Conservation (phyloP, 2,888 invertebrate genomes). For the Liodrosophila aerea region DNA sequence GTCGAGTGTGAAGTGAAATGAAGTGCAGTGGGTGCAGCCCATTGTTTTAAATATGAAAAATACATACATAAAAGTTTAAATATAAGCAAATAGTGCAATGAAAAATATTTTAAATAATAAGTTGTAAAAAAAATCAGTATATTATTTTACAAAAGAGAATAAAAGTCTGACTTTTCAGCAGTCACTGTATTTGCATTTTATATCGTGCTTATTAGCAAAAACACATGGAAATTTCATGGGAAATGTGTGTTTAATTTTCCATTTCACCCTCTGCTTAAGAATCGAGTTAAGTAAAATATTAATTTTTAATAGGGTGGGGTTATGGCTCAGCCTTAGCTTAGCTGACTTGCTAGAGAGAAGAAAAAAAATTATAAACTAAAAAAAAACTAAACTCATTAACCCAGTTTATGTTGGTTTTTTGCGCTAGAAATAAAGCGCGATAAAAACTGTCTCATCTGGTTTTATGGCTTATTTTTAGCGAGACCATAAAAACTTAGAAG, state of each 20-base stretch:
- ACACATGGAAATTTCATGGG: conserved; percentile 2
- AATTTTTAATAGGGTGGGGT: conserved; percentile 7
- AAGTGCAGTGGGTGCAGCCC: conserved; percentile 21
- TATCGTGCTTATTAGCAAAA: neutral
- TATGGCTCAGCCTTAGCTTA: conserved; percentile 28
- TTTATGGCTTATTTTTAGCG: conserved; percentile 54
- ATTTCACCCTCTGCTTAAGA: conserved; percentile 13
- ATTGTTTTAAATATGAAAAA: conserved; percentile 8
- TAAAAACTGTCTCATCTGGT: conserved; percentile 60
- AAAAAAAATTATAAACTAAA: neutral
- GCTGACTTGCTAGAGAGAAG: neutral
- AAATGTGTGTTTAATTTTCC: conserved; percentile 3
- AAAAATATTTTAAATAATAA: conserved; percentile 10
- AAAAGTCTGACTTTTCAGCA: no score
- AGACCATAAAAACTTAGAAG: conserved; percentile 29
- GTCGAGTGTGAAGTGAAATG: conserved; percentile 13
- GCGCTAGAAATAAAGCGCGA: conserved; percentile 37
- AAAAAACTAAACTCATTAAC: conserved; percentile 72
- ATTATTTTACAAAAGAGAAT: no score
- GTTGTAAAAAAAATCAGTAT: no score
- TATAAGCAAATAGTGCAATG: no score
- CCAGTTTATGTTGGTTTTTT: conserved; percentile 55
- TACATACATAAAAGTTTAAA: conserved; percentile 24
- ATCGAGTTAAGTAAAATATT: conserved; percentile 18
- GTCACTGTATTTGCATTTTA: no score